These are phyloP conservation scores for Sander vitreus DNA, from an alignment of 2,113 vertebrate species.

Conservation along the genomic window DNA sequence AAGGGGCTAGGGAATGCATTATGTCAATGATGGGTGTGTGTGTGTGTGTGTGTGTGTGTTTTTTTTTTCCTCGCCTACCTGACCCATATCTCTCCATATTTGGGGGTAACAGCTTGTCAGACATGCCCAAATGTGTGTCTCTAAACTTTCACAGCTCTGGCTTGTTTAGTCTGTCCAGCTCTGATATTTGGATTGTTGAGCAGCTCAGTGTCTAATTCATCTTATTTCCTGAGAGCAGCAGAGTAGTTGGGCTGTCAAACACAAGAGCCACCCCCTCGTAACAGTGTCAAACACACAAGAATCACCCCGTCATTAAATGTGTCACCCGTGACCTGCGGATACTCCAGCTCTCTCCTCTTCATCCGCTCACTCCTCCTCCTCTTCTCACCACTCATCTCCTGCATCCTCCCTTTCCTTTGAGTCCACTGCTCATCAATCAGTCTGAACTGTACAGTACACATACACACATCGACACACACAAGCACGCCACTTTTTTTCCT, in stretches of 20 bases:
- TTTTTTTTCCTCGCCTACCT: constrained; percentile 54
- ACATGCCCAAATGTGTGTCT: constrained; percentile 61
- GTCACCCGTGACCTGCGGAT: constrained; percentile 62
- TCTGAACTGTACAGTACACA: constrained; percentile 18
- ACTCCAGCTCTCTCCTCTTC: constrained; percentile 36
- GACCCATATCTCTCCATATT: constrained; percentile 78
- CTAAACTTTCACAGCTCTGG: constrained; percentile 74
- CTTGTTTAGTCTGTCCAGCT: constrained; percentile 80
- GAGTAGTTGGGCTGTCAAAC: constrained; percentile 75
- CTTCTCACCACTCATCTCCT: constrained; percentile 36
- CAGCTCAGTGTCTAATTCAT: constrained; percentile 65
- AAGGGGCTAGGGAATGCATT: too few relatives aligned
- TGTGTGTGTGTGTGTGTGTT: constrained; percentile 23
- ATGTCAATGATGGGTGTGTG: too few relatives aligned
- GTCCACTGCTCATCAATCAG: constrained; percentile 41
- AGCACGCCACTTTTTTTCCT: constrained; percentile 54
- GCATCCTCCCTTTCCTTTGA: constrained; percentile 30
- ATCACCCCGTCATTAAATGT: constrained; percentile 68
- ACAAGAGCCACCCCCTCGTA: constrained; percentile 71
- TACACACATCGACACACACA: constrained; percentile 16
- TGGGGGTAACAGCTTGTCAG: constrained; percentile 69
- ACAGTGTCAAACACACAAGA: constrained; percentile 78
- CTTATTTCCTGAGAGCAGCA: constrained; percentile 68
- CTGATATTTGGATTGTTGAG: constrained; percentile 76
- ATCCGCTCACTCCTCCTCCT: constrained; percentile 19